Base-by-base conservation (phyloP, 2,888 invertebrate genomes). In the Flexamia atlantica region DNA sequence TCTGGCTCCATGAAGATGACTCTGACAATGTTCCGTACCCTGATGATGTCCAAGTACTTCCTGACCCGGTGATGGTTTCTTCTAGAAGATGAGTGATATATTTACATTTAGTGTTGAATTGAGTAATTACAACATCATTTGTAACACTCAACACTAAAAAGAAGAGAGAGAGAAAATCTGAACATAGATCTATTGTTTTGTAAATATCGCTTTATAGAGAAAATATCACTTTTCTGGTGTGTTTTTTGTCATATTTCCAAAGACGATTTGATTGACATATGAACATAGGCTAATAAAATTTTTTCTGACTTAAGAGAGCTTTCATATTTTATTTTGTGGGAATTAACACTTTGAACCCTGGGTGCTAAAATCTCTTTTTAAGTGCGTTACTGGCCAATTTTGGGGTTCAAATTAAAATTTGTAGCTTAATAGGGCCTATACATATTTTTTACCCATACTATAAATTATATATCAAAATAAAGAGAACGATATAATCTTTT, bases 201-300 rank as follows among this genome's bases (percentile, higher is more conserved):
- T 50, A 10, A 50, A 50, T 50, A 50, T 50, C 5, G 50, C 17
- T 50, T 50, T 50, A 50, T 50, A 10, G 3, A 50, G 50, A 5
- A 17, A 50, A 50, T 5, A 12, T 50, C n/a, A 17, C 50, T n/a
- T 50, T 50, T 50, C 50, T 10, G 17, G 12, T 50, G 50, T 50
- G 50, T 50, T 50, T 50, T 50, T 50, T 50, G 50, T 50, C 50
- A 50, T 50, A 50, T 50, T 50, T 50, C 17, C 17, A 50, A 50
- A 12, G 50, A 50, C 50, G 50, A 5, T 50, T 50, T n/a, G 50
- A 50, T 5, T 50, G 50, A 50, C 17, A 10, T 50, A 50, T 50
- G 50, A 50, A 50, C 50, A 10, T n/a, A n/a, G n/a, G n/a, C n/a
- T 50, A 10, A 50, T 50, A 50, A 3, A 50, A 10, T 50, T 50